Percentiles rank a stretch among this genome's conserved stretches.
Evolutionary conservation across 2,888 invertebrate genomes (phyloP).

Genomic region (Tipula helvola): DNA sequence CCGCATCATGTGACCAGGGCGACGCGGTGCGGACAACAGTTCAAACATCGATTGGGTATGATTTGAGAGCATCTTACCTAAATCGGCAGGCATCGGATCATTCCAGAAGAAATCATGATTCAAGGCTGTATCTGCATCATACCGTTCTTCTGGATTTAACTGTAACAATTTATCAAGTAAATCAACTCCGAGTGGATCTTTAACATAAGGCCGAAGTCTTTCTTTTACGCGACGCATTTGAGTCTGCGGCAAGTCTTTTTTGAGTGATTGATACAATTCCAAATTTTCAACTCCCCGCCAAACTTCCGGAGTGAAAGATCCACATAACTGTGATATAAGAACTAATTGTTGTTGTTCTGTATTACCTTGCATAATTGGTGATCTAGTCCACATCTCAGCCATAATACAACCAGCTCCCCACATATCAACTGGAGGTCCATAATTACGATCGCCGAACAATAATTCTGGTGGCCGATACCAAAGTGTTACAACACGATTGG

Average conservation of each 20-base stretch:
- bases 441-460: slow-evolving; percentile 75
- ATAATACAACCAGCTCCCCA: slow-evolving; percentile 98
- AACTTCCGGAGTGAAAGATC: slow-evolving; percentile 80
- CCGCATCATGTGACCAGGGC: slow-evolving; percentile 53
- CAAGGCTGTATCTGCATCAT: slow-evolving; percentile 76
- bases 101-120: slow-evolving; percentile 99
- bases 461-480: slow-evolving; percentile 73
- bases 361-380: slow-evolving; percentile 91
- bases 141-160: slow-evolving; percentile 79
- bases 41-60: slow-evolving; percentile 92
- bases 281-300: slow-evolving; percentile 90
- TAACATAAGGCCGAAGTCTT: slow-evolving; percentile 75
- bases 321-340: slow-evolving; percentile 90
- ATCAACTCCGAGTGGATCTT: slow-evolving; percentile 85
- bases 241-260: slow-evolving; percentile 78
- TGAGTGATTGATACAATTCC: slow-evolving; percentile 59
- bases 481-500: slow-evolving; percentile 94
- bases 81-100: slow-evolving; percentile 88
- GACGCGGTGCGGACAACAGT: slow-evolving; percentile 65
- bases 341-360: slow-evolving; percentile 94
- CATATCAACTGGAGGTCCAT: slow-evolving; percentile 96
- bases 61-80: slow-evolving; percentile 83
- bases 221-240: slow-evolving; percentile 70
- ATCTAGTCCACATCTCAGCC: slow-evolving; percentile 99
- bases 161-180: slow-evolving; percentile 82